Evolutionary conservation across 1,140 invertebrate genomes (phyloP).

Genomic region (Calliopsis andreniformis): DNA sequence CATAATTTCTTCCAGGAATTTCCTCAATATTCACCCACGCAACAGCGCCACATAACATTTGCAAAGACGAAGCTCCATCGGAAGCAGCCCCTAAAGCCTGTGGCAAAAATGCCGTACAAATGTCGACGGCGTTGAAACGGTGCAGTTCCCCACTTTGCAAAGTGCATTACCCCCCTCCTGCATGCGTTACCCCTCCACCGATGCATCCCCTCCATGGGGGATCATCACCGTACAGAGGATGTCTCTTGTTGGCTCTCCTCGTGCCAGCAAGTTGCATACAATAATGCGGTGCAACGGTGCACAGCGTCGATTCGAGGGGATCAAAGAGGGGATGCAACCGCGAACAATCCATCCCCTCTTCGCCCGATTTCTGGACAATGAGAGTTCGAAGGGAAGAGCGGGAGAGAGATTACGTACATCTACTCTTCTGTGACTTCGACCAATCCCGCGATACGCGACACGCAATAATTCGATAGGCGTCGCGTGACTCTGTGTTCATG

Average conservation of each 20-base stretch:
- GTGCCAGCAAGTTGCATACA: constrained; percentile 47
- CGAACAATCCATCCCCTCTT: constrained; percentile 15
- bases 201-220: constrained; percentile 37
- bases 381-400: constrained; percentile 12
- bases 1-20: too few species aligned
- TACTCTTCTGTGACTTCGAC: neutral
- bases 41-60: too few species aligned
- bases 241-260: constrained; percentile 56
- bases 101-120: constrained; percentile 35
- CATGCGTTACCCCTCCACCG: constrained; percentile 45
- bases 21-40: too few species aligned
- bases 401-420: constrained; percentile 33
- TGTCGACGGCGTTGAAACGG: constrained; percentile 11
- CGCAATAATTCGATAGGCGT: constrained; percentile 33
- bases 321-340: constrained; percentile 44
- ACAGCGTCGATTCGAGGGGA: constrained; percentile 42
- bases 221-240: constrained; percentile 25
- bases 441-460: constrained; percentile 32
- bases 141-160: constrained; percentile 33
- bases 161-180: constrained; percentile 57
- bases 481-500: neutral
- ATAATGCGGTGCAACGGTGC: constrained; percentile 58
- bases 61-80: neutral
- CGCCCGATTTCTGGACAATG: constrained; percentile 30
- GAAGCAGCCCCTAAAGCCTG: neutral